A percentile compares a stretch with the other conserved stretches of the same genome.
phyloP scores from a whole-genome alignment of 2,797 vertebrate genomes.

The Thunnus albacares region DNA sequence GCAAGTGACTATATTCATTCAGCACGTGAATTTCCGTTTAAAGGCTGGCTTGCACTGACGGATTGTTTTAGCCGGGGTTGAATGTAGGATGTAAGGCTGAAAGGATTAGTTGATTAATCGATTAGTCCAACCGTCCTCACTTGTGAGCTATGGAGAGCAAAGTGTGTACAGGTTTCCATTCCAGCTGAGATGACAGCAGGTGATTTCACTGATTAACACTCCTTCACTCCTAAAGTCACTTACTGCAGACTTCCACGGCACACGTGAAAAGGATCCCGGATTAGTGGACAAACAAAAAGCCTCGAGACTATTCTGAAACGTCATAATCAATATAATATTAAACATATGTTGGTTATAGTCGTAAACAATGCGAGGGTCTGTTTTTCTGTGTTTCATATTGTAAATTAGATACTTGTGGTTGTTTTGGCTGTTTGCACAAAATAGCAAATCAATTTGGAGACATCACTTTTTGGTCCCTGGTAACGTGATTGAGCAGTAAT shows the following conservation, averaged over 20 bases:
- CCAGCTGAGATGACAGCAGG: constrained; percentile 8
- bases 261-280: background rate
- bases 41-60: background rate
- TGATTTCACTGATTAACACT: constrained; percentile 1
- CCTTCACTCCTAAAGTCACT: background rate
- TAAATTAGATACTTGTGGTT: background rate
- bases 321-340: too few species aligned
- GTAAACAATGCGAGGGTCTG: background rate
- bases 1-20: background rate
- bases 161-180: background rate
- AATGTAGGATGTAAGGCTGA: background rate
- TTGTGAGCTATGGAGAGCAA: background rate
- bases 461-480: too few species aligned
- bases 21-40: background rate
- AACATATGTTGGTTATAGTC: too few species aligned
- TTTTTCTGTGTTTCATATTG: background rate
- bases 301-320: too few species aligned
- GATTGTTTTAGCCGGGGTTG: background rate
- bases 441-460: background rate
- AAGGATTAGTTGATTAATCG: constrained; percentile 7
- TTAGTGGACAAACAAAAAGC: too few species aligned
- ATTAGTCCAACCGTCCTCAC: background rate
- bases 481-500: background rate
- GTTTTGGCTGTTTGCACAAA: background rate
- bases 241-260: background rate